A percentile compares a stretch with the other conserved stretches of the same genome.
Conservation (phyloP, 53 echinoderm and acorn worm genomes). For the Astropecten irregularis region DNA sequence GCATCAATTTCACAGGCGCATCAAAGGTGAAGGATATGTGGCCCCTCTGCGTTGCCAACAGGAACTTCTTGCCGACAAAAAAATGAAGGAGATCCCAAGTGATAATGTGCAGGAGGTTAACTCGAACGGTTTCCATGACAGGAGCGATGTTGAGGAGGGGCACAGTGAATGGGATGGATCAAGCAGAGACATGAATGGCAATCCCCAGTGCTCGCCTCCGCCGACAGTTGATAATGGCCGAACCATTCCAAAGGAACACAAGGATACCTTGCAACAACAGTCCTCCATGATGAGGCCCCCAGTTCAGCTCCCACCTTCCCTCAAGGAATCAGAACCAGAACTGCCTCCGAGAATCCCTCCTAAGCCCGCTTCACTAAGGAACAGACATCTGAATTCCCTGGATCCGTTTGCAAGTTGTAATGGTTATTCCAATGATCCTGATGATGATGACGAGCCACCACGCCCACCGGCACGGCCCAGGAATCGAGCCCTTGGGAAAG, state of each 20-base stretch:
- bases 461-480: constrained; percentile 82
- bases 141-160: background rate
- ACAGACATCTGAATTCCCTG: background rate
- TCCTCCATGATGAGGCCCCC: background rate
- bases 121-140: background rate
- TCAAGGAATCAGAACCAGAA: background rate
- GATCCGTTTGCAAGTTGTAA: background rate
- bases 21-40: constrained; percentile 23
- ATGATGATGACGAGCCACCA: constrained; percentile 60
- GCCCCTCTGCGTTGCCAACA: background rate
- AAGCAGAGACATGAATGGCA: background rate
- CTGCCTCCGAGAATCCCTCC: constrained; percentile 75
- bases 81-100: background rate
- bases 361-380: constrained; percentile 72
- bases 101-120: background rate
- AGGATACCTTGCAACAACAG: background rate
- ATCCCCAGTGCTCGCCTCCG: background rate
- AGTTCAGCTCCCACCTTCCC: background rate
- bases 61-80: background rate
- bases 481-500: constrained; percentile 55
- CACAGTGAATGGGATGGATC: background rate
- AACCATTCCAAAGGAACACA: background rate
- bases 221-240: too few species aligned
- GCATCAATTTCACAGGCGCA: background rate
- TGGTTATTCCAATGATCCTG: background rate